These are phyloP conservation scores for Apolygus lucorum DNA, from an alignment of 1,140 invertebrate genomes.

Conservation along the genomic window DNA sequence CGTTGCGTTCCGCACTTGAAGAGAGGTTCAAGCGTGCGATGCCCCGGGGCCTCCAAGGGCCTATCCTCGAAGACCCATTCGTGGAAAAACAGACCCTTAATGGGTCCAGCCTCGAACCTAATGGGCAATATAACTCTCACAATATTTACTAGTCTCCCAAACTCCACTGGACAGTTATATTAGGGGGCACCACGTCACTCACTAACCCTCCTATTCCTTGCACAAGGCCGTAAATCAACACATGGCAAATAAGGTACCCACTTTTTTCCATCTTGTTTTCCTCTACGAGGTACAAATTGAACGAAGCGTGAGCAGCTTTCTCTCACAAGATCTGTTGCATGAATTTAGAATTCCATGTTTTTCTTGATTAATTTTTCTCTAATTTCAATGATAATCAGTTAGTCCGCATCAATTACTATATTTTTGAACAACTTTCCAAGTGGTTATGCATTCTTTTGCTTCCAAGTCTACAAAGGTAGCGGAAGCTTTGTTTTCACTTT, in stretches of 20 bases:
- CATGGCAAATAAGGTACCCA: not conserved
- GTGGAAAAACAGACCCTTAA: not conserved
- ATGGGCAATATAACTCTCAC: constrained; percentile 1
- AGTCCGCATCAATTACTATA: no score
- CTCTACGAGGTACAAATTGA: not conserved
- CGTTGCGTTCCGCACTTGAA: no score
- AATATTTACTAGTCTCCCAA: not conserved
- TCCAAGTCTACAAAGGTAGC: no score
- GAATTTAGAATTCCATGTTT: no score
- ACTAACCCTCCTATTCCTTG: not conserved
- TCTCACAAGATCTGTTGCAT: no score
- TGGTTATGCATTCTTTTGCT: no score
- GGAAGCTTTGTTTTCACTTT: no score
- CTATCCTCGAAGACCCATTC: not conserved
- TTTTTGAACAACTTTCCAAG: no score
- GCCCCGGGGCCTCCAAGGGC: not conserved
- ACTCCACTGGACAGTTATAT: not conserved
- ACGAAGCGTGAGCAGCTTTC: not conserved
- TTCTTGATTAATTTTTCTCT: no score
- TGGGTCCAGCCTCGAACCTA: not conserved
- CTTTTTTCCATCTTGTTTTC: not conserved
- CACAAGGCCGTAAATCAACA: not conserved
- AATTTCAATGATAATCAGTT: no score
- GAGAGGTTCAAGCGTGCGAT: not conserved
- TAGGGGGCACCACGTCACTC: not conserved